These are phyloP conservation scores for Abscondita cerata DNA, from an alignment of 2,888 invertebrate genomes.

Conservation along the genomic window DNA sequence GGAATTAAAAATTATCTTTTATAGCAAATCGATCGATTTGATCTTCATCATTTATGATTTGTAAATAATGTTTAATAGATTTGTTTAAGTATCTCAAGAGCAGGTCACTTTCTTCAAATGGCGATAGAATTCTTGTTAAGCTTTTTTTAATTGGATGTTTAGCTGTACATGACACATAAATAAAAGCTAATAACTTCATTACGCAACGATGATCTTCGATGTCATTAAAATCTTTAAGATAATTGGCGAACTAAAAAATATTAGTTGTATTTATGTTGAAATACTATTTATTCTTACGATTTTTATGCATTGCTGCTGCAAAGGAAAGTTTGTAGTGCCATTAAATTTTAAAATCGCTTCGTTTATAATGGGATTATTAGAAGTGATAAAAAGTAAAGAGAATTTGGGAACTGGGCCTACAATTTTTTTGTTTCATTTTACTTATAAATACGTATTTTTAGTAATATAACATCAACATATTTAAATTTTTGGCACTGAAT, in stretches of 20 bases:
- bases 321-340: slow-evolving; percentile 11
- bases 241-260: slow-evolving; percentile 22
- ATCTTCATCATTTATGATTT: background rate
- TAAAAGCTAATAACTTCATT: slow-evolving; percentile 23
- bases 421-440: slow-evolving; percentile 1
- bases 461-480: too few relatives aligned
- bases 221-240: background rate
- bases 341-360: slow-evolving; percentile 17
- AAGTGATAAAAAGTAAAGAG: slow-evolving; percentile 2
- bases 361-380: slow-evolving; percentile 19
- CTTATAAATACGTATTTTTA: too few relatives aligned
- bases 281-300: slow-evolving; percentile 15
- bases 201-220: background rate
- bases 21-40: background rate
- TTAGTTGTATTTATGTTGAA: background rate
- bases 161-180: slow-evolving; percentile 34
- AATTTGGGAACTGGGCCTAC: background rate
- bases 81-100: slow-evolving; percentile 9
- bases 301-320: slow-evolving; percentile 23
- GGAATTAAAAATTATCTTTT: slow-evolving; percentile 8
- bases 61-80: slow-evolving; percentile 1
- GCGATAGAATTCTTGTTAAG: slow-evolving; percentile 36
- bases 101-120: background rate
- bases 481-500: too few relatives aligned
- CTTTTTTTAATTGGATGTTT: slow-evolving; percentile 44